Percentiles rank a stretch among this genome's conserved stretches.
Conservation (phyloP, 2,888 invertebrate genomes). For the Ectemnius continuus region DNA sequence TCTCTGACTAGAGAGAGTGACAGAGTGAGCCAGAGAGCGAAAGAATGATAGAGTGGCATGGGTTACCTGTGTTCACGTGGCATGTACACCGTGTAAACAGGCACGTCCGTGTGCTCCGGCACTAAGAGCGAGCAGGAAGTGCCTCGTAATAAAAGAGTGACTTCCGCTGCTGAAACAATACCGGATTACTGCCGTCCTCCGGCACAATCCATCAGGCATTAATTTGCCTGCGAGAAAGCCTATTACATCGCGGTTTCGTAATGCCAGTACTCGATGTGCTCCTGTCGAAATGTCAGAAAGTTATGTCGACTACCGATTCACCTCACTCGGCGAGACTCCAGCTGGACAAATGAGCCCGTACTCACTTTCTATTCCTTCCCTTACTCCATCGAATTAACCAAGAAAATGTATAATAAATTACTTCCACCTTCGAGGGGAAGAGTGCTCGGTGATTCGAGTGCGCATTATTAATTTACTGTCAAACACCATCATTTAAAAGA, state of each 20-base stretch:
- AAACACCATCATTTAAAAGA: conserved; percentile 24
- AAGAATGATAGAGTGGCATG: conserved; percentile 1
- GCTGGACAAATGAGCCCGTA: too few relatives aligned
- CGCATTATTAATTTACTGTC: conserved; percentile 2
- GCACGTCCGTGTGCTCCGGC: conserved; percentile 38
- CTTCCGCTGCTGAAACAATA: conserved; percentile 75
- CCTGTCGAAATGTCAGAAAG: too few relatives aligned
- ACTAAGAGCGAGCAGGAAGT: conserved; percentile 67
- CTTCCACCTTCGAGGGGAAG: too few relatives aligned
- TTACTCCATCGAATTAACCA: too few relatives aligned
- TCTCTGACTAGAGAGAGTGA: not conserved
- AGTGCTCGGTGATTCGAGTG: too few relatives aligned
- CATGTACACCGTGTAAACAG: conserved; percentile 53
- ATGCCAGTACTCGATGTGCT: too few relatives aligned
- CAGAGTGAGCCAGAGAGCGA: conserved; percentile 21
- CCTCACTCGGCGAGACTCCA: too few relatives aligned
- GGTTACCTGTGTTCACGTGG: conserved; percentile 46
- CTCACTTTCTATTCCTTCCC: conserved; percentile 21
- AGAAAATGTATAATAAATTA: too few relatives aligned
- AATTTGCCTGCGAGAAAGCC: conserved; percentile 50
- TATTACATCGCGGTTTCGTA: too few relatives aligned
- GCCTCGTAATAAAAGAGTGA: conserved; percentile 72
- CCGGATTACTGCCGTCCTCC: conserved; percentile 55
- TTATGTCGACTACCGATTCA: too few relatives aligned
- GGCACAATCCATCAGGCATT: conserved; percentile 52